phyloP scores from a whole-genome alignment of 2,797 vertebrate species.

The Triplophysa yarkandensis region DNA sequence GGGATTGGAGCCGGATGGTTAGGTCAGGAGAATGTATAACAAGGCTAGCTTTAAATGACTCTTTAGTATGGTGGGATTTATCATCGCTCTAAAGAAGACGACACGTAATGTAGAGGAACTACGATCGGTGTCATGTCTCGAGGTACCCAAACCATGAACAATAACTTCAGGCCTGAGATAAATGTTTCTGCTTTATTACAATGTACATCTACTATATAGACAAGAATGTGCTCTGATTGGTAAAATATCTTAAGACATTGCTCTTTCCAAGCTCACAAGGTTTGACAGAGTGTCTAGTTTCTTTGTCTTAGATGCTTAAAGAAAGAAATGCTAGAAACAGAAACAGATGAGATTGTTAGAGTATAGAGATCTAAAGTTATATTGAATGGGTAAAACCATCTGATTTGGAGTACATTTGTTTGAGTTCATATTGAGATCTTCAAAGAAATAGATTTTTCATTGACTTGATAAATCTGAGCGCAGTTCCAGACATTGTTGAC shows the following conservation, averaged over 20 bases:
- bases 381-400: too few species aligned
- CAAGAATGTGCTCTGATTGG: neutral
- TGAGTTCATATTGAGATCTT: too few species aligned
- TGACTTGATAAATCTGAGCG: too few species aligned
- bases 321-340: too few species aligned
- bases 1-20: conserved; percentile 21
- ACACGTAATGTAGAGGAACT: conserved; percentile 16
- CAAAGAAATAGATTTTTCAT: too few species aligned
- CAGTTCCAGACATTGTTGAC: too few species aligned
- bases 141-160: neutral
- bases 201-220: neutral
- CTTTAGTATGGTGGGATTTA: conserved; percentile 41
- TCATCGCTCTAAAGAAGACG: conserved; percentile 4
- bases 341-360: too few species aligned
- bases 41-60: conserved; percentile 32
- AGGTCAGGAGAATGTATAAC: conserved; percentile 27
- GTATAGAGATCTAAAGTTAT: too few species aligned
- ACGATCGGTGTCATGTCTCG: neutral
- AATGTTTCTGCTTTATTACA: neutral
- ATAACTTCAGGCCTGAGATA: neutral
- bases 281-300: too few species aligned
- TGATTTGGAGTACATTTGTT: too few species aligned
- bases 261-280: neutral
- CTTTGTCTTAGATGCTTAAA: too few species aligned
- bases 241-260: neutral